phyloP scores from a whole-genome alignment of 2,113 vertebrate species.

The Alosa alosa region DNA sequence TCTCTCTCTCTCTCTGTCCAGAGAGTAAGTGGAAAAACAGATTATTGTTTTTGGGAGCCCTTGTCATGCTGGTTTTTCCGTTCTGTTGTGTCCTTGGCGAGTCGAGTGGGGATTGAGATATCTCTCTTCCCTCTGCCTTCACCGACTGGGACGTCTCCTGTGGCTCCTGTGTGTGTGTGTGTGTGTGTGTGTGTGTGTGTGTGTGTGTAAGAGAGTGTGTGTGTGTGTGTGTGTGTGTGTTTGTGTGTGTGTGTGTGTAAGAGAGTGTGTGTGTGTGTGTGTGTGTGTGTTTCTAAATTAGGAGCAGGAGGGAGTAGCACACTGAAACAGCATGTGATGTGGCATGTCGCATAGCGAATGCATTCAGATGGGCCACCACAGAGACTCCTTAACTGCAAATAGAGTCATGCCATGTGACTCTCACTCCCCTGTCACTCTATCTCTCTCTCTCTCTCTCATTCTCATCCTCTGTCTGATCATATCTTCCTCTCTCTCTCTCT shows the following conservation, averaged over 20 bases:
- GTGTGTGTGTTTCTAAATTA: neutral
- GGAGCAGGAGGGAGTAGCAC: slow-evolving; percentile 21
- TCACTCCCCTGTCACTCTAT: slow-evolving; percentile 10
- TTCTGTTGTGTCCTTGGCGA: slow-evolving; percentile 27
- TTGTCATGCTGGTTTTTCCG: slow-evolving; percentile 33
- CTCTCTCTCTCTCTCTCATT: slow-evolving; percentile 20
- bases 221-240: neutral
- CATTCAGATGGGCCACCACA: neutral
- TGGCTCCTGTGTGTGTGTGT: neutral
- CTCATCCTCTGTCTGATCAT: slow-evolving; percentile 20
- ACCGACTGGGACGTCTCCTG: neutral
- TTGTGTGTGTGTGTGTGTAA: neutral
- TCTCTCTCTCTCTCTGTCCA: neutral
- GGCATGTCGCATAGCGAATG: neutral
- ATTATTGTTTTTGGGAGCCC: slow-evolving; percentile 53
- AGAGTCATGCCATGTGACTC: neutral
- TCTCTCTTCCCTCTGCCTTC: neutral
- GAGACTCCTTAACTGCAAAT: neutral
- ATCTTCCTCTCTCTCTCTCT: slow-evolving; percentile 7
- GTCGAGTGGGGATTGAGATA: slow-evolving; percentile 30
- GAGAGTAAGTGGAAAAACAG: slow-evolving; percentile 52
- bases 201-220: neutral
- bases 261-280: neutral
- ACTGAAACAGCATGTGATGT: slow-evolving; percentile 10
- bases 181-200: neutral